These are phyloP conservation scores for Hylyphantes graminicola DNA, from an alignment of 1,140 invertebrate genomes.

Conservation along the genomic window DNA sequence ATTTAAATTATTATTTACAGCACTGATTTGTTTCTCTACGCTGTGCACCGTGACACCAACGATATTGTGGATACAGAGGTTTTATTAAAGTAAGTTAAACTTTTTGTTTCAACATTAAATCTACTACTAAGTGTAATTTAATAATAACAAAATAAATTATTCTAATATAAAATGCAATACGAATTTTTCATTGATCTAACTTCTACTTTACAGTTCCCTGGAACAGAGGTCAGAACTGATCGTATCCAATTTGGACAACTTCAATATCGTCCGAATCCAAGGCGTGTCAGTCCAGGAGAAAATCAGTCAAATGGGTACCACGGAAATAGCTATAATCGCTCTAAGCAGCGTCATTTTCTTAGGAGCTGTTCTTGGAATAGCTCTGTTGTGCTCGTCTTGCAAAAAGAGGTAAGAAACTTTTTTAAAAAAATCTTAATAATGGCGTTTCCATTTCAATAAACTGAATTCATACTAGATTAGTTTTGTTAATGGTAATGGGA, in stretches of 20 bases:
- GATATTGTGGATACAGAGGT: slow-evolving; percentile 83
- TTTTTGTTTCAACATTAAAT: neutral
- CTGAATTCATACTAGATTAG: too few relatives aligned
- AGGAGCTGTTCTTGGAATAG: slow-evolving; percentile 80
- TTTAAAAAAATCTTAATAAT: too few relatives aligned
- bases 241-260: slow-evolving; percentile 72
- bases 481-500: too few relatives aligned
- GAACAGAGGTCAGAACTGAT: slow-evolving; percentile 74
- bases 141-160: neutral
- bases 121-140: neutral
- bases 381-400: slow-evolving; percentile 64
- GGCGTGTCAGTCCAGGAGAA: slow-evolving; percentile 68
- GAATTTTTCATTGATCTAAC: slow-evolving; percentile 44
- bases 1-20: slow-evolving; percentile 70
- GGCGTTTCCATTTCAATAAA: too few relatives aligned
- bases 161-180: neutral
- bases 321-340: slow-evolving; percentile 82
- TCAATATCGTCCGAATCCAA: slow-evolving; percentile 70
- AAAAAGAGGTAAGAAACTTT: slow-evolving; percentile 63
- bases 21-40: slow-evolving; percentile 86
- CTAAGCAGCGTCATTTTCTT: slow-evolving; percentile 82
- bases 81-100: slow-evolving; percentile 75
- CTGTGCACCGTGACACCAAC: slow-evolving; percentile 82
- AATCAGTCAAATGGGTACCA: slow-evolving; percentile 75
- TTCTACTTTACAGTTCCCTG: slow-evolving; percentile 41